Conservation (phyloP, 2,113 vertebrate species). For the Neofelis nebulosa region DNA sequence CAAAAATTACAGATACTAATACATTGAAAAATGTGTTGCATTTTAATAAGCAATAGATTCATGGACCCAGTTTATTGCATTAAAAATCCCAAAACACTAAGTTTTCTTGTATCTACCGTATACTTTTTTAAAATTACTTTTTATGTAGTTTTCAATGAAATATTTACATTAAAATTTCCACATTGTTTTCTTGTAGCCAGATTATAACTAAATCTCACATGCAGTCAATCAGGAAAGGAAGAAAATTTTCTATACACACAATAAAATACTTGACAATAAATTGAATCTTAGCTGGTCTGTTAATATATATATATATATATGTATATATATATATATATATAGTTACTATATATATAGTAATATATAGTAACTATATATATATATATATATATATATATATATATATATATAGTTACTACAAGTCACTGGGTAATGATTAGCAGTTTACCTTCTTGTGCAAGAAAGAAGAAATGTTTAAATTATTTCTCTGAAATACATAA, state of each 20-base stretch:
- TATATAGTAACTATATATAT: too few species aligned
- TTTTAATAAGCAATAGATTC: not conserved
- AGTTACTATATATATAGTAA: not conserved
- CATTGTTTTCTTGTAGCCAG: not conserved
- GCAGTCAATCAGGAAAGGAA: not conserved
- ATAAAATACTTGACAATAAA: constrained; percentile 5
- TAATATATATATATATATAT: not conserved
- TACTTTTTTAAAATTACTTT: not conserved
- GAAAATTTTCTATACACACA: not conserved
- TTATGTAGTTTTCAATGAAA: not conserved
- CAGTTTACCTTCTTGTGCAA: not conserved
- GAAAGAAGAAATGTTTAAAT: not conserved
- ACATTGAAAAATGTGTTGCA: not conserved
- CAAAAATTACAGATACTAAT: not conserved
- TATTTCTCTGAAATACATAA: not conserved
- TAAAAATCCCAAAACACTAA: not conserved
- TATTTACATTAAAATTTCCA: not conserved
- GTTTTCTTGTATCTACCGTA: not conserved
- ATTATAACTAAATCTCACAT: not conserved
- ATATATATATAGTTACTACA: not conserved
- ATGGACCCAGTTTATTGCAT: not conserved
- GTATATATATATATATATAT: too few species aligned
- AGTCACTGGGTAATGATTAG: not conserved
- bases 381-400: too few species aligned
- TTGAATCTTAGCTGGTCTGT: not conserved